Conservation (phyloP, 92 coral and sea anemone species). For the Siderastrea radians region DNA sequence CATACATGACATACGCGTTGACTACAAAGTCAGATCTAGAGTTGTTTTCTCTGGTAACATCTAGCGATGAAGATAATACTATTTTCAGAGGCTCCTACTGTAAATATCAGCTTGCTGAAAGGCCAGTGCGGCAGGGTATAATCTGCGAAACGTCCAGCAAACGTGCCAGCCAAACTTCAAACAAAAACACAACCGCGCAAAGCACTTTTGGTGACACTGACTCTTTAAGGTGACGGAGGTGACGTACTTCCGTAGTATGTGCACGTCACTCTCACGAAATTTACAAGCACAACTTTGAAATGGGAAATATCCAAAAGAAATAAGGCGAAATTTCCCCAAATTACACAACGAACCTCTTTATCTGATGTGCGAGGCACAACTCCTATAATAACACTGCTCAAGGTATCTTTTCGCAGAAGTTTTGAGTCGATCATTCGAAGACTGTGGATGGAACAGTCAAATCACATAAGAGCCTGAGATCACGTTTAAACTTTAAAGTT, state of each 20-base stretch:
- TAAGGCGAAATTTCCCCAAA: neutral
- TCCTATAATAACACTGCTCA: slow-evolving; percentile 89
- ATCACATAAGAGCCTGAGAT: neutral
- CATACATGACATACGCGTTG: no score
- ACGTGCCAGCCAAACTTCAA: no score
- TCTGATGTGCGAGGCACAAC: slow-evolving; percentile 83
- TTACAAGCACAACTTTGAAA: neutral
- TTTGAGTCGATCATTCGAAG: slow-evolving; percentile 91
- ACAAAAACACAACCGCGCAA: no score
- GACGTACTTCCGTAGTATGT: neutral
- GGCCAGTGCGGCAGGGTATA: no score
- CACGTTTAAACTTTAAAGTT: neutral
- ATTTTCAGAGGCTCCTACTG: no score
- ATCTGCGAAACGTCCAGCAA: no score
- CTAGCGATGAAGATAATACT: no score
- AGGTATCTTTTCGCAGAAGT: slow-evolving; percentile 79
- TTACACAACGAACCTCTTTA: slow-evolving; percentile 71
- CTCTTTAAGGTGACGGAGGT: no score
- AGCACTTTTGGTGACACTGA: no score
- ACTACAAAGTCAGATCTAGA: no score
- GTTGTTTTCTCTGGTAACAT: no score
- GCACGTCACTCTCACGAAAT: neutral
- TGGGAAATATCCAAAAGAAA: neutral
- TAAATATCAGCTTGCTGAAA: no score
- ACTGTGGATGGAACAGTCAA: slow-evolving; percentile 24